These are phyloP conservation scores for Pungitius pungitius DNA, from an alignment of 2,113 vertebrate species.

Conservation along the genomic window DNA sequence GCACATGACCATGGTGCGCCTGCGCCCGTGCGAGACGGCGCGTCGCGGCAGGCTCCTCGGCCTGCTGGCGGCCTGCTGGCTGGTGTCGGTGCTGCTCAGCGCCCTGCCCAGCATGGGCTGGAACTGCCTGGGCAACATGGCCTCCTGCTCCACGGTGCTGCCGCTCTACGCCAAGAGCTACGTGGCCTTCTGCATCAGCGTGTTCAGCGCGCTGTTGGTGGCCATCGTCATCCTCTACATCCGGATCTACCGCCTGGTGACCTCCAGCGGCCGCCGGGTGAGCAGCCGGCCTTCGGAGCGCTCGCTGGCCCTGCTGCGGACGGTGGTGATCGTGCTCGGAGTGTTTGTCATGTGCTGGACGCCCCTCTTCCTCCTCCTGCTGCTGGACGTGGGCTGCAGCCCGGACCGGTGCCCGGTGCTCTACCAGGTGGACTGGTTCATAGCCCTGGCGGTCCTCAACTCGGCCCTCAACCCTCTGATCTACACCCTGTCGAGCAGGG, in stretches of 20 bases:
- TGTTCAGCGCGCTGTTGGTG: slow-evolving; percentile 79
- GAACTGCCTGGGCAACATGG: slow-evolving; percentile 77
- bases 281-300: slow-evolving; percentile 79
- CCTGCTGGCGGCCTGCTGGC: slow-evolving; percentile 81
- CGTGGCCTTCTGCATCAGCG: slow-evolving; percentile 82
- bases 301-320: slow-evolving; percentile 80
- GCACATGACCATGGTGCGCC: slow-evolving; percentile 83
- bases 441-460: slow-evolving; percentile 83
- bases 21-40: slow-evolving; percentile 78
- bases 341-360: slow-evolving; percentile 83
- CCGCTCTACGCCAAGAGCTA: slow-evolving; percentile 83
- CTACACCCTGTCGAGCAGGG: slow-evolving; percentile 82
- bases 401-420: slow-evolving; percentile 74
- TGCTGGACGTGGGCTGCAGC: slow-evolving; percentile 81
- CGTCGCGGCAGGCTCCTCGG: slow-evolving; percentile 76
- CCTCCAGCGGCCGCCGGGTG: slow-evolving; percentile 80
- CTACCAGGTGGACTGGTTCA: slow-evolving; percentile 82
- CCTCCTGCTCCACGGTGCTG: slow-evolving; percentile 81
- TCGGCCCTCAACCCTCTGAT: slow-evolving; percentile 84
- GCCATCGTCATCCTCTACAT: slow-evolving; percentile 83
- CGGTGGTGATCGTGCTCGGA: slow-evolving; percentile 82
- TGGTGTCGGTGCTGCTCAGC: slow-evolving; percentile 78
- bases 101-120: slow-evolving; percentile 82
- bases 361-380: slow-evolving; percentile 80
- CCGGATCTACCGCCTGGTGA: slow-evolving; percentile 83